Conservation (phyloP, 2,888 invertebrate genomes). For the Myopa tessellatipennis region DNA sequence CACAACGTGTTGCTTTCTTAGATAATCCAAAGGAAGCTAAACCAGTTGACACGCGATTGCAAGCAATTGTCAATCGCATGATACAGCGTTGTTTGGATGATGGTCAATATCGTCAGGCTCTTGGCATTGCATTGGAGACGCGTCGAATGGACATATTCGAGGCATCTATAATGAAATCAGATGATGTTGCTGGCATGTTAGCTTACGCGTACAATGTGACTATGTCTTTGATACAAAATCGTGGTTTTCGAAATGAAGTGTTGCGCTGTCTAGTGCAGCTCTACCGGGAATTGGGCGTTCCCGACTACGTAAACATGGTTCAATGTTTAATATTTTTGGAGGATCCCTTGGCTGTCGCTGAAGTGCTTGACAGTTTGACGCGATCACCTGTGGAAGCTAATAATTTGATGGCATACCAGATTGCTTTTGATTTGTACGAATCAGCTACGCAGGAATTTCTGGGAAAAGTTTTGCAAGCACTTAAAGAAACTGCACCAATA, state of each 20-base stretch:
- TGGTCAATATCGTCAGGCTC: constrained; percentile 93
- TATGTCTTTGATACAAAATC: constrained; percentile 95
- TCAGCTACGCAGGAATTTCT: constrained; percentile 98
- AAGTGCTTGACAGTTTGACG: constrained; percentile 89
- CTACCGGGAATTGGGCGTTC: constrained; percentile 87
- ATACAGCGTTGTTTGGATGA: constrained; percentile 95
- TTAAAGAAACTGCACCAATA: constrained; percentile 84
- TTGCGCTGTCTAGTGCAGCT: constrained; percentile 89
- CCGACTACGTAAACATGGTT: constrained; percentile 98
- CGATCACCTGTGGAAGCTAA: constrained; percentile 79
- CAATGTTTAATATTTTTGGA: constrained; percentile 97
- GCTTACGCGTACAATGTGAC: constrained; percentile 96
- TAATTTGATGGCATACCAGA: constrained; percentile 97
- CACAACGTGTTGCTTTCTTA: constrained; percentile 81
- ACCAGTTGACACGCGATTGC: constrained; percentile 83
- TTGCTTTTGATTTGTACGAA: constrained; percentile 98
- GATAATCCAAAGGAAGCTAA: constrained; percentile 76
- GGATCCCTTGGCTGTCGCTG: constrained; percentile 92
- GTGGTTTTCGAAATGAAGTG: constrained; percentile 91
- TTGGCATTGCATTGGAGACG: constrained; percentile 96
- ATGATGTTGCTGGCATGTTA: constrained; percentile 90
- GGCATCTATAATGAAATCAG: constrained; percentile 89
- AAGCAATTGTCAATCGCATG: constrained; percentile 96
- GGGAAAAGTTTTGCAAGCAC: constrained; percentile 84
- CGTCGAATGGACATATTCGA: constrained; percentile 97